Evolutionary conservation across 2,888 invertebrate genomes (phyloP), one percentile per base, ranked within the genome.

Genomic region (Archips crataeganus): DNA sequence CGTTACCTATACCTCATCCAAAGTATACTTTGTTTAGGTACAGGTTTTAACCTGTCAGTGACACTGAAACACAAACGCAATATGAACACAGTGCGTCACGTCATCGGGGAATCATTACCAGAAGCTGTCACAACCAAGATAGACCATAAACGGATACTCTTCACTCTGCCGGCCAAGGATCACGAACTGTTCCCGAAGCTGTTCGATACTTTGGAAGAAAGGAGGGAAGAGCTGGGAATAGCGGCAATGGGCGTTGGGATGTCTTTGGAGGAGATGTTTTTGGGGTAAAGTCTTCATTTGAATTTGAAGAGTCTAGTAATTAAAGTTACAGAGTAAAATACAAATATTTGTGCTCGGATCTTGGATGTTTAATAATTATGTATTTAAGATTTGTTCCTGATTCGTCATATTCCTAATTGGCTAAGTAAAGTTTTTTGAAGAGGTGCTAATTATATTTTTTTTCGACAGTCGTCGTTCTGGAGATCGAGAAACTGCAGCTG

Each of bases 241-340:
- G 90, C 93, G 54, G 96, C 96, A 61, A 96, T 97, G 77, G 96
- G 97, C 8, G 95, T 98, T 0, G 95, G 97, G 65, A 97, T 98
- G 2, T 97, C 98, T 0, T 94, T 98, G 85, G 98, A 98, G 89
- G 97, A 98, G 91, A 98, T 98, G 1, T 98, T 97, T 87, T 85
- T 98, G 60, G 96, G 95, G 97, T 64, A 47, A 47, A 34, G 36
- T 39, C 4, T 39, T 39, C 4, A 39, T 23, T 23, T 23, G 23
- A 23, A 23, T 23, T 23, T 23, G 23, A 23, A 23, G 23, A 23
- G 23, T 23, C 23, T 23, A 23, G 23, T 23, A 23, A 23, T 23
- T 23, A 23, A 23, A 23, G 23, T 23, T 23, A 23, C 23, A 23
- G 23, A 23, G 23, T 1, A 23, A 23, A 23, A 23, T 23, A 23